Percentiles rank a stretch among this genome's conserved stretches.
These are phyloP conservation scores for Zoanthus sansibaricus DNA, from an alignment of 92 coral and sea anemone species.

Conservation along the genomic window DNA sequence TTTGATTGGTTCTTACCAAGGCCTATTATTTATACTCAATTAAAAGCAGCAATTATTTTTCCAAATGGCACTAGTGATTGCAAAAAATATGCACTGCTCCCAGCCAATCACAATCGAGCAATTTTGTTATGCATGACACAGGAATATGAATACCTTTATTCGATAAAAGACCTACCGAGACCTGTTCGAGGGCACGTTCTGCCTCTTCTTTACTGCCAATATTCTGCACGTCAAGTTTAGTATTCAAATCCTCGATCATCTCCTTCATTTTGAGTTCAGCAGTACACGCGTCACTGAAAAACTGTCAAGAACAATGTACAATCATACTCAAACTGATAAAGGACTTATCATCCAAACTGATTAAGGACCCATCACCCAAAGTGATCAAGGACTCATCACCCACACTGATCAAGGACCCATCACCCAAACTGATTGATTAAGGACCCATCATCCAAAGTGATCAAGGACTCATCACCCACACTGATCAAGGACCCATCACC, in stretches of 20 bases:
- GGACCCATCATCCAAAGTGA: not conserved
- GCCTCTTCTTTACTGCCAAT: conserved; percentile 72
- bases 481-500: not conserved
- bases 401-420: not conserved
- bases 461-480: not conserved
- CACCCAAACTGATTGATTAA: not conserved
- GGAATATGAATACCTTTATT: too few species aligned
- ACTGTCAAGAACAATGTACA: conserved; percentile 47
- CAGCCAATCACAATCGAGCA: too few species aligned
- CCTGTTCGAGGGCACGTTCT: conserved; percentile 63
- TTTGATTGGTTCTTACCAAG: too few species aligned
- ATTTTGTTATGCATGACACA: too few species aligned
- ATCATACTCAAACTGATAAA: not conserved
- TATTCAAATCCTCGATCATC: conserved; percentile 75
- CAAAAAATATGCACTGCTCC: too few species aligned
- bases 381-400: not conserved
- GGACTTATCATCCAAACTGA: not conserved
- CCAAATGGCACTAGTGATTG: too few species aligned
- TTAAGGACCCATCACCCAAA: not conserved
- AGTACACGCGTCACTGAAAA: conserved; percentile 76
- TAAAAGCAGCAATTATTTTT: too few species aligned
- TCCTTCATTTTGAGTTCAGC: conserved; percentile 85
- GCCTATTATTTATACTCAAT: too few species aligned
- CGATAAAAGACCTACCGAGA: conserved; percentile 62
- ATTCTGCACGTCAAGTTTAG: conserved; percentile 79